These are phyloP conservation scores for Channa striata DNA, from an alignment of 2,797 vertebrate species.

Conservation along the genomic window DNA sequence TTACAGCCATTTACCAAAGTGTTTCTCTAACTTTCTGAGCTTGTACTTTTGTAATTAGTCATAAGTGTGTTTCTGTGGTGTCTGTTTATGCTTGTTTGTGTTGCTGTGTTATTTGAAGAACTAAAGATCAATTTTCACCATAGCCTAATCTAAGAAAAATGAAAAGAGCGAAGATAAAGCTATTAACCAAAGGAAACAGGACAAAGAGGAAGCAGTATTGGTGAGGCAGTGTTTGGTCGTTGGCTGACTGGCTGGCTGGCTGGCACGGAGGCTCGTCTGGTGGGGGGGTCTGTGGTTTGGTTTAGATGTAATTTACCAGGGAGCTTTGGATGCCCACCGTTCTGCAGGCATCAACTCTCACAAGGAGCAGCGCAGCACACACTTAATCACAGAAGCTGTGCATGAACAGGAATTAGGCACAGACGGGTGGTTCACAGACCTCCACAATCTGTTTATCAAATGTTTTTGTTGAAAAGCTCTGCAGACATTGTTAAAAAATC, in stretches of 20 bases:
- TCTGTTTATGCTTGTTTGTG: slow-evolving; percentile 59
- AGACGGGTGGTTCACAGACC: slow-evolving; percentile 55
- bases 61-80: slow-evolving; percentile 55
- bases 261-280: slow-evolving; percentile 72
- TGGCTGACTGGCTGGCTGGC: slow-evolving; percentile 79
- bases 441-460: slow-evolving; percentile 80
- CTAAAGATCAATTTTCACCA: slow-evolving; percentile 37
- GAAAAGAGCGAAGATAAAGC: slow-evolving; percentile 47
- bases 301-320: slow-evolving; percentile 78
- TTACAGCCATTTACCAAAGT: slow-evolving; percentile 71
- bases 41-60: slow-evolving; percentile 57
- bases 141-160: slow-evolving; percentile 56
- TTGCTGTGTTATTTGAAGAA: slow-evolving; percentile 28
- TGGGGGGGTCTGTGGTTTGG: slow-evolving; percentile 80
- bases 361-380: slow-evolving; percentile 31
- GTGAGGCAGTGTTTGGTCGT: slow-evolving; percentile 64
- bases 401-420: slow-evolving; percentile 66
- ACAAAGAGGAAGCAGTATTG: slow-evolving; percentile 38
- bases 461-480: slow-evolving; percentile 79
- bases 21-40: slow-evolving; percentile 52
- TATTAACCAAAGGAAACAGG: slow-evolving; percentile 57
- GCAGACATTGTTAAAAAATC: slow-evolving; percentile 74
- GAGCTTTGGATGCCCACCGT: slow-evolving; percentile 73
- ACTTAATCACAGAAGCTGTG: slow-evolving; percentile 45
- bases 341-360: slow-evolving; percentile 73